A percentile compares a stretch with the other conserved stretches of the same genome.
Evolutionary conservation across 1,140 invertebrate genomes (phyloP).

Genomic region (Mamestra configurata): DNA sequence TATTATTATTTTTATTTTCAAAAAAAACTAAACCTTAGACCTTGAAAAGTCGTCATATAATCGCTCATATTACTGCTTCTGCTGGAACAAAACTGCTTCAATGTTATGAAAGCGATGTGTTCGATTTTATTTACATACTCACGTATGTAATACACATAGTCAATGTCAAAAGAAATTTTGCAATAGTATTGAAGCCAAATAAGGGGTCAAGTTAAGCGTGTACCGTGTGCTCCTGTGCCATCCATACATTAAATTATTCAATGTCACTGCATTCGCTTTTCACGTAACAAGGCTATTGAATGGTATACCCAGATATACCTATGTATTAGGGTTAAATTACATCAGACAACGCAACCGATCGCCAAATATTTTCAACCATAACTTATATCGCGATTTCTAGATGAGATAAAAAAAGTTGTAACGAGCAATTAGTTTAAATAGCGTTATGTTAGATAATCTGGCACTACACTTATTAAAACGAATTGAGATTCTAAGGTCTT

Average conservation of each 20-base stretch:
- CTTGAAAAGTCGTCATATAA: conserved; percentile 5
- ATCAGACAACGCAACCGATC: conserved; percentile 2
- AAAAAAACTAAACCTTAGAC: not conserved
- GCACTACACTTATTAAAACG: not conserved
- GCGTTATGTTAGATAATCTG: conserved; percentile 26
- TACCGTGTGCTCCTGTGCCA: conserved; percentile 25
- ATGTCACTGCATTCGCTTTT: conserved; percentile 39
- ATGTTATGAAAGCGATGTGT: conserved; percentile 37
- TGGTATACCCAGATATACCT: not conserved
- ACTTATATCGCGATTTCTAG: conserved; percentile 1
- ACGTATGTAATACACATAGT: not conserved
- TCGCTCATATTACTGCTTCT: not conserved
- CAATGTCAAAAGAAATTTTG: conserved; percentile 63
- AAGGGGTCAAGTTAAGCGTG: conserved; percentile 55
- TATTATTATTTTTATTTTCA: no score
- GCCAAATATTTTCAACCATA: conserved; percentile 22
- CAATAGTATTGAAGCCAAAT: conserved; percentile 55
- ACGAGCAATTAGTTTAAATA: conserved; percentile 27
- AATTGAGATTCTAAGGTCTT: conserved; percentile 8
- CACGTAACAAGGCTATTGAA: conserved; percentile 3
- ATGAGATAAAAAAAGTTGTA: conserved; percentile 1
- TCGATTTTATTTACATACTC: conserved; percentile 45
- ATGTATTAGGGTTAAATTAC: conserved; percentile 3
- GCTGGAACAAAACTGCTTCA: conserved; percentile 9
- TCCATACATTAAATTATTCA: conserved; percentile 43